Evolutionary conservation across 2,797 vertebrate genomes (phyloP).

Genomic region (Okamejei kenojei): DNA sequence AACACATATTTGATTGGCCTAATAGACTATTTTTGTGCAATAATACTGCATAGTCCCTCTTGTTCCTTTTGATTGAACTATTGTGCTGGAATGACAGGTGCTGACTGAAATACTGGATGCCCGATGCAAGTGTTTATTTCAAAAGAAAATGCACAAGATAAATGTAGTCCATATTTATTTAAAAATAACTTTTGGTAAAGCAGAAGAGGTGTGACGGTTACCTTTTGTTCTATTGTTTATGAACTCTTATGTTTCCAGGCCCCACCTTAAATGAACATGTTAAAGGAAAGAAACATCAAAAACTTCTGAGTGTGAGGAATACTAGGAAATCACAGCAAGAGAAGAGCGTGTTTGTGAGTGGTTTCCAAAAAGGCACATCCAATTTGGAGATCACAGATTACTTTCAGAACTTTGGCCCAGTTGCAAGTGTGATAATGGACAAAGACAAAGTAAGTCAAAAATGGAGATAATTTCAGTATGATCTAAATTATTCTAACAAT

Average conservation of each 20-base stretch:
- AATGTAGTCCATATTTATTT: not conserved
- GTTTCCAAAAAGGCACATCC: constrained; percentile 65
- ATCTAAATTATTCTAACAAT: not conserved
- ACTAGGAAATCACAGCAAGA: constrained; percentile 68
- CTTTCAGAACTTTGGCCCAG: constrained; percentile 68
- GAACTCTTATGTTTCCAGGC: constrained; percentile 49
- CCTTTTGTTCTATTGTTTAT: not conserved
- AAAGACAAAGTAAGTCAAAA: constrained; percentile 73
- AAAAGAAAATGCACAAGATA: not conserved
- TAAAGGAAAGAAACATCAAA: constrained; percentile 72
- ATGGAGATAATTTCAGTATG: not conserved
- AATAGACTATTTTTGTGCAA: not conserved
- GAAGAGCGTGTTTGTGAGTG: constrained; percentile 80
- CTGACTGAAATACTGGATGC: not conserved
- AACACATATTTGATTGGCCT: not conserved
- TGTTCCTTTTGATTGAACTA: not conserved
- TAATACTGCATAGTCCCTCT: not conserved
- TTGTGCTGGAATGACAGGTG: not conserved
- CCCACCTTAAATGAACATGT: constrained; percentile 72
- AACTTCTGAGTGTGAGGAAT: constrained; percentile 60
- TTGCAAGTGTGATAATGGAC: constrained; percentile 77
- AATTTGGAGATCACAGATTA: constrained; percentile 61
- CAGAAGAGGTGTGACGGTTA: not conserved
- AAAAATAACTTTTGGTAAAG: not conserved
- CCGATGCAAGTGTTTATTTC: not conserved